A percentile compares a stretch with the other conserved stretches of the same genome.
phyloP scores from a whole-genome alignment of 2,113 vertebrate species.

The Platichthys stellatus region DNA sequence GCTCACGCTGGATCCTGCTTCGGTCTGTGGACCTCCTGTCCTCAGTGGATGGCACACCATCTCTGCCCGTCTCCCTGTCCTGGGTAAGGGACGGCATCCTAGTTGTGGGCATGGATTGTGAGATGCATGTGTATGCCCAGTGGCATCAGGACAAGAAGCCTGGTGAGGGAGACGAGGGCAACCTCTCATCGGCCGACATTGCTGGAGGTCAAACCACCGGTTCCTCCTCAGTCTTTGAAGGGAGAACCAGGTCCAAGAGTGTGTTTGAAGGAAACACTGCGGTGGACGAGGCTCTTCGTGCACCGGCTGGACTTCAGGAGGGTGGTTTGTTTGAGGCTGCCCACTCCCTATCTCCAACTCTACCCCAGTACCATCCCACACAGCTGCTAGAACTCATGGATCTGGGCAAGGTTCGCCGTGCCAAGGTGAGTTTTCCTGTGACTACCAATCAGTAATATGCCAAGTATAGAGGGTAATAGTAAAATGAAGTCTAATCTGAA shows the following conservation, averaged over 20 bases:
- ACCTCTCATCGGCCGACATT: conserved; percentile 80
- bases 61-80: conserved; percentile 94
- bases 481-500: neutral
- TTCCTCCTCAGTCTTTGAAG: conserved; percentile 77
- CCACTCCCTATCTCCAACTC: conserved; percentile 94
- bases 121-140: conserved; percentile 99
- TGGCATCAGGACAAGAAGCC: conserved; percentile 92
- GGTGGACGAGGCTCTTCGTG: conserved; percentile 90
- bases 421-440: conserved; percentile 80
- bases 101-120: conserved; percentile 99
- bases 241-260: conserved; percentile 85
- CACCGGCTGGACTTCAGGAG: conserved; percentile 93
- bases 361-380: conserved; percentile 98
- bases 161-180: conserved; percentile 82
- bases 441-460: neutral
- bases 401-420: conserved; percentile 93
- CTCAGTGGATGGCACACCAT: conserved; percentile 96
- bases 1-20: conserved; percentile 95
- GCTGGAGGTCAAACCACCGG: conserved; percentile 59
- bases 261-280: conserved; percentile 86
- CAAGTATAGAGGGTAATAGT: neutral
- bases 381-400: conserved; percentile 98
- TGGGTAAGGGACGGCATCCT: conserved; percentile 98
- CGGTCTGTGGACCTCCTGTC: conserved; percentile 93
- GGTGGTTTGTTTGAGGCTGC: conserved; percentile 98